Evolutionary conservation across 2,888 invertebrate genomes (phyloP), one percentile per base, ranked within the genome.

Genomic region (Heliconius charithonia): DNA sequence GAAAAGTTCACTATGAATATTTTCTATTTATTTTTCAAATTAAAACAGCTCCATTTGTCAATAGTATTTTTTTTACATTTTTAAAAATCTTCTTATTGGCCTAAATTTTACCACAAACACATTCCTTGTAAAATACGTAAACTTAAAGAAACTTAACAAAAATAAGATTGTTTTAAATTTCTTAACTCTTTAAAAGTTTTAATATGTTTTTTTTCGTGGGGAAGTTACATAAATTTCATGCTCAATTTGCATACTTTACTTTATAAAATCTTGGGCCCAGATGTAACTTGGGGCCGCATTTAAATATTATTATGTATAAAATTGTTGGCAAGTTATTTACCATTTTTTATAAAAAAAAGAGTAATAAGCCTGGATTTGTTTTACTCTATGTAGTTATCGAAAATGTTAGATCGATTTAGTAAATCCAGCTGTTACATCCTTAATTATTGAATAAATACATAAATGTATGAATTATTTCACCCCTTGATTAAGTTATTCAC

Each of bases 201-300:
- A 76, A 67, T 69, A 62, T 69, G n/a, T 25, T 37, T 76, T 76
- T 62, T 59, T 62, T 41, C 59, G 67, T 41, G 51, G 12, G n/a
- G n/a, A 67, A 76, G 62, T 70, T 29, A 59, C 76, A 76, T 56
- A 67, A 62, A 70, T 67, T 69, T 70, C 62, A 70, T 70, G 70
- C 76, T 70, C 25, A 51, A 62, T 76, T 76, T 71, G 63, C 62
- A 76, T 67, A 67, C 37, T 67, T 67, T 67, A 67, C 67, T 37
- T 37, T n/a, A n/a, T 37, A 37, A 37, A 67, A 37, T n/a, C n/a
- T 37, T 67, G 37, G 67, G 22, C n/a, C 37, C 67, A 69, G 41
- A 69, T 69, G n/a, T 37, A 41, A 69, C 37, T 69, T 41, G 41
- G 2, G 16, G n/a, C n/a, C 13, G 25, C 41, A 41, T 69, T 69